Evolutionary conservation across 2,888 invertebrate species (phyloP), one percentile per base, ranked within the genome.

Genomic region (Cataglyphis livida): DNA sequence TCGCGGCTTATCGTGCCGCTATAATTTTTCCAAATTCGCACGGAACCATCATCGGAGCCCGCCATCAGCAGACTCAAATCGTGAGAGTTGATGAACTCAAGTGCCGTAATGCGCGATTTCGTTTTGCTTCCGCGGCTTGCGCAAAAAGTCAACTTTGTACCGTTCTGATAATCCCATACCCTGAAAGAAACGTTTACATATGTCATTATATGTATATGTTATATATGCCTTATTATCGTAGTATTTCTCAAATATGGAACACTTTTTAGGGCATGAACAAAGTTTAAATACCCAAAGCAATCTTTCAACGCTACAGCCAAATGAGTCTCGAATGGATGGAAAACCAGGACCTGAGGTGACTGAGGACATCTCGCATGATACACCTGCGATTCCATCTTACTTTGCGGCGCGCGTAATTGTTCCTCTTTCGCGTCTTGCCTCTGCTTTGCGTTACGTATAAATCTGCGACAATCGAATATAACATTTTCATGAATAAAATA

Each of bases 311-410:
- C 98, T 71, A 98, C 97, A 51, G 98, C 98, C 83, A 98, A 96
- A 94, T 98, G 97, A 88, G 98, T 97, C 93, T 98, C 98, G 94
- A 97, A 99, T 0, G 99, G 98, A 95, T 99, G 98, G 94, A 99
- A 97, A 90, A 96, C 96, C 57, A 99, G 95, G 48, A 97, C 96
- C 87, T 97, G 96, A 21, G 99, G 98, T 82, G 97, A 96, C 90
- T 97, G 96, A 84, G 97, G 96, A 89, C 97, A 98, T 93, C 97
- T 97, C 82, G 97, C 96, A 92, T 97, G 96, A 95, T 98, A 98
- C 84, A 97, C 96, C 95, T 98, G 98, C 88, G 97, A 96, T 93
- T 98, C 98, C 90, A 98, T 95, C 86, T 97, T 96, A 79, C 96
- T 94, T 88, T 96, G 95, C 89, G 95, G 94, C 82, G 96, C 95